Percentiles rank a stretch among this genome's conserved stretches.
Conservation (phyloP, 2,888 invertebrate genomes). For the Odontomyia ornata region DNA sequence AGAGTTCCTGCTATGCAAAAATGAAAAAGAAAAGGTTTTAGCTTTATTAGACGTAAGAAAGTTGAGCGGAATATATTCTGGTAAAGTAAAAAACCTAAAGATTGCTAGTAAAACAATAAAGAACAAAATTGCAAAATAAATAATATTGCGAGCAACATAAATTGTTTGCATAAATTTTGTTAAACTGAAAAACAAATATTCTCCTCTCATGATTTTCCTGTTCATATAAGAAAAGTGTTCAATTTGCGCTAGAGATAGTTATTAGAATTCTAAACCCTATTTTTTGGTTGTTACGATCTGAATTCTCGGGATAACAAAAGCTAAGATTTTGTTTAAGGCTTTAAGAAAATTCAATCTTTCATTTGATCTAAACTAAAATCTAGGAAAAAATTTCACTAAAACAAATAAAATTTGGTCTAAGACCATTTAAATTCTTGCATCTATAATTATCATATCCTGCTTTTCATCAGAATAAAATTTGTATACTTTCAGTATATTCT, state of each 20-base stretch:
- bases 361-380: background rate
- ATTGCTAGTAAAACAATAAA: too few relatives aligned
- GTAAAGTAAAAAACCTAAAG: too few relatives aligned
- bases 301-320: background rate
- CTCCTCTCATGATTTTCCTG: background rate
- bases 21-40: background rate
- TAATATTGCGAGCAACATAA: too few relatives aligned
- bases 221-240: background rate
- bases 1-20: background rate
- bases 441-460: too few relatives aligned
- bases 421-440: constrained; percentile 15
- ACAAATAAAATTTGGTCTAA: background rate
- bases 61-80: too few relatives aligned
- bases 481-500: too few relatives aligned
- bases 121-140: too few relatives aligned
- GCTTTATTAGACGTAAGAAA: too few relatives aligned
- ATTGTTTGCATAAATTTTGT: too few relatives aligned
- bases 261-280: background rate
- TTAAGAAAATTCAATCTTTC: background rate
- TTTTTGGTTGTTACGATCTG: too few relatives aligned
- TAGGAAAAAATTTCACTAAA: background rate
- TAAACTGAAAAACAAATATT: too few relatives aligned
- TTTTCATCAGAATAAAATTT: too few relatives aligned
- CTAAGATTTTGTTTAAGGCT: background rate
- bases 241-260: background rate